Base-by-base conservation (phyloP, 2,113 vertebrate genomes). In the Dicrurus megarhynchus region DNA sequence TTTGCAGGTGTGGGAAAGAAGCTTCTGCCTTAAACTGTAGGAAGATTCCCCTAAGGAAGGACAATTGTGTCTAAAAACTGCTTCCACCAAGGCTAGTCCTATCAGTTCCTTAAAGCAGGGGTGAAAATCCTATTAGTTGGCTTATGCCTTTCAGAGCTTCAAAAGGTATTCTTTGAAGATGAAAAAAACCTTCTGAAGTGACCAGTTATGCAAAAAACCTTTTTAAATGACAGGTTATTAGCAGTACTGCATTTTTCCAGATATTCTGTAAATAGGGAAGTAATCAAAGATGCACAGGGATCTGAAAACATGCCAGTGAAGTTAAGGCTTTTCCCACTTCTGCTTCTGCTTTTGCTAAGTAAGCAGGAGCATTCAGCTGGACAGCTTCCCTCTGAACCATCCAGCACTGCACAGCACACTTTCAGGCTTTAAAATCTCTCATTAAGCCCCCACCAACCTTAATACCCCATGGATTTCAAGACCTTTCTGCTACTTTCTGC, bases 101-200 rank as follows among this genome's bases (percentile, higher is more conserved):
- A 63, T 26, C 59, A 82, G 39, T 52, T 41, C 33, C 65, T 68
- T 56, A 67, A 65, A 86, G 81, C 28, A 80, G 28, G 37, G 47
- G 28, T 44, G 47, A 85, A 92, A 97, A 93, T 89, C 73, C 65
- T 70, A 24, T 89, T 87, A 85, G 35, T 1, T 53, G 23, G 20
- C 37, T 89, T 84, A 92, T 6, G 7, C 47, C 52, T 95, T 79
- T 37, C 53, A 75, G 55, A 86, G 69, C 78, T 89, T 95, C 70
- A 85, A 83, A 91, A 74, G 16, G 30, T 84, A 83, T 15, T n/a
- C 74, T 97, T 89, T 84, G 77, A 94, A 89, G 67, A 37, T 53
- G 10, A 83, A 79, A 33, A 84, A 93, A 82, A 79, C 27, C 11
- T 55, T 86, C 32, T 82, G 17, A 93, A 82, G 73, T 67, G 61